phyloP scores from a whole-genome alignment of 2,797 vertebrate species.

The Myotis vivesi region DNA sequence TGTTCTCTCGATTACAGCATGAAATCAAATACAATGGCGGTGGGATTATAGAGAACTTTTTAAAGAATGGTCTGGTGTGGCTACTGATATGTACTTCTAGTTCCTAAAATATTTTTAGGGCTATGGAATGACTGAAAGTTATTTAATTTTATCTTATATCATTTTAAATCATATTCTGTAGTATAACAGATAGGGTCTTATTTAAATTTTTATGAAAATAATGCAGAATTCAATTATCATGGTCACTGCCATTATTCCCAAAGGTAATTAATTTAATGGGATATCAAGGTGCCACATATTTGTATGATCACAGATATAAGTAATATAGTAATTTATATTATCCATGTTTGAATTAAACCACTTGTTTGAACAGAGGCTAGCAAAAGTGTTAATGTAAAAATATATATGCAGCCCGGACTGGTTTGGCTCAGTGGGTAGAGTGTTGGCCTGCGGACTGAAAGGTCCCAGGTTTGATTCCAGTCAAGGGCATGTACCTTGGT shows the following conservation, averaged over 20 bases:
- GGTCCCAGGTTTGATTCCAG: too few relatives aligned
- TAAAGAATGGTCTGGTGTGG: not conserved
- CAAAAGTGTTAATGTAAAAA: not conserved
- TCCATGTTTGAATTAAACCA: not conserved
- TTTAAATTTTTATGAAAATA: not conserved
- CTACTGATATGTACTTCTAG: not conserved
- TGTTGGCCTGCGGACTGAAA: too few relatives aligned
- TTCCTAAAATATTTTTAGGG: not conserved
- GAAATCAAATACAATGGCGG: not conserved
- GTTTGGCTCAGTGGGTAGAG: too few relatives aligned
- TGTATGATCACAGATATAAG: not conserved
- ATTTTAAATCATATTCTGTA: not conserved
- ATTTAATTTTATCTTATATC: not conserved
- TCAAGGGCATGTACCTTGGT: too few relatives aligned
- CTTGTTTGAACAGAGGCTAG: not conserved
- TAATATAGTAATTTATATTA: not conserved
- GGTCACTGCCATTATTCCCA: not conserved
- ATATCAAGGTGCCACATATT: not conserved
- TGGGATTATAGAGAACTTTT: not conserved
- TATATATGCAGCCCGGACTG: not conserved
- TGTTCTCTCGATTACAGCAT: not conserved
- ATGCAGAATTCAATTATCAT: not conserved
- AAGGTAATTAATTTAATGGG: not conserved
- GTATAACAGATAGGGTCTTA: not conserved
- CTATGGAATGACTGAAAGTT: not conserved